These are phyloP conservation scores for Sclerurus mexicanus DNA, from an alignment of 2,113 vertebrate species.

Conservation along the genomic window DNA sequence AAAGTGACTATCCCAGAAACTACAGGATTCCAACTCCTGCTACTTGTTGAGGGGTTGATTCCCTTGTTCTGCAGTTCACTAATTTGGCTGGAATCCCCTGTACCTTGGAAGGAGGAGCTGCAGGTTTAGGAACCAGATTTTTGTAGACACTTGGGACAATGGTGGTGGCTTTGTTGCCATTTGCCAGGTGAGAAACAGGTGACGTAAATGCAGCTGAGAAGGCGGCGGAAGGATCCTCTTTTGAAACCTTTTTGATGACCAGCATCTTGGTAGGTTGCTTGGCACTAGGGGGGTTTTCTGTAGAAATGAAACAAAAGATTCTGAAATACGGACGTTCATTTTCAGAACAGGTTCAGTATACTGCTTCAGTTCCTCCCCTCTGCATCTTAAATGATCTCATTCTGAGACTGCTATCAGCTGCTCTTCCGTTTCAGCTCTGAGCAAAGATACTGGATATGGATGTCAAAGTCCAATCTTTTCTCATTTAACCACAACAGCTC, in stretches of 20 bases:
- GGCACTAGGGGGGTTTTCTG: slow-evolving; percentile 98
- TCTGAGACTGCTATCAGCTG: not conserved
- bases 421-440: not conserved
- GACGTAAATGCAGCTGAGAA: slow-evolving; percentile 96
- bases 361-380: not conserved
- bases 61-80: not conserved
- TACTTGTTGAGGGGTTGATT: not conserved
- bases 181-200: slow-evolving; percentile 87
- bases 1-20: not conserved
- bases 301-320: not conserved
- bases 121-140: slow-evolving; percentile 96
- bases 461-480: not conserved
- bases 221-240: slow-evolving; percentile 93
- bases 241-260: slow-evolving; percentile 99
- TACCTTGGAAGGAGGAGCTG: slow-evolving; percentile 94
- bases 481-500: not conserved
- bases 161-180: slow-evolving; percentile 89
- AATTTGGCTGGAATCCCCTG: not conserved
- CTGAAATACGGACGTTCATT: not conserved
- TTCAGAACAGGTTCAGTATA: not conserved
- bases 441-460: not conserved
- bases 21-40: not conserved
- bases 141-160: slow-evolving; percentile 96
- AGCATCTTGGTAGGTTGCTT: slow-evolving; percentile 99
- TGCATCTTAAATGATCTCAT: not conserved